These are phyloP conservation scores for Wiebesia pumilae DNA, from an alignment of 1,140 invertebrate species.

Conservation along the genomic window DNA sequence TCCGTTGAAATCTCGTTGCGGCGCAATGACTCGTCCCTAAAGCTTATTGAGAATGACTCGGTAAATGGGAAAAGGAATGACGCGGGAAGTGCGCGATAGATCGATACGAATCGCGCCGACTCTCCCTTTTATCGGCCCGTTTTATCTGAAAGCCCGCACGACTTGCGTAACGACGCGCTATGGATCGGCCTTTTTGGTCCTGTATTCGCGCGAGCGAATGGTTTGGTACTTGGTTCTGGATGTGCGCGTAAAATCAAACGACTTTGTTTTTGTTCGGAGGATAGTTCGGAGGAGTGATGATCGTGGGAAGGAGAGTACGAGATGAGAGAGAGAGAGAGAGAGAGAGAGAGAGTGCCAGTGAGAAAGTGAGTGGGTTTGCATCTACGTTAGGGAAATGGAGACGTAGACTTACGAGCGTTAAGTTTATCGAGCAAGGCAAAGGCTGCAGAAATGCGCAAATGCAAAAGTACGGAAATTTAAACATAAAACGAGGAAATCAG, in stretches of 20 bases:
- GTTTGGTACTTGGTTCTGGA: neutral
- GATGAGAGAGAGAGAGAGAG: neutral
- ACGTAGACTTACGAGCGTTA: neutral
- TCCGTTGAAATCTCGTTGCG: neutral
- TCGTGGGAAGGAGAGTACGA: neutral
- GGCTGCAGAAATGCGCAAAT: neutral
- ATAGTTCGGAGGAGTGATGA: neutral
- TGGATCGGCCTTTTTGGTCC: neutral
- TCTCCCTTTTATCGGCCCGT: conserved; percentile 11
- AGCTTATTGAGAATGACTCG: conserved; percentile 37
- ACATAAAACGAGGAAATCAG: neutral
- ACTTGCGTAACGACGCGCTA: neutral
- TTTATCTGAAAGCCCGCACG: conserved; percentile 1
- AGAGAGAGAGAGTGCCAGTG: neutral
- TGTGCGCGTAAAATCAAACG: neutral
- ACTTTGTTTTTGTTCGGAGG: neutral
- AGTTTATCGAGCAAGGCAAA: neutral
- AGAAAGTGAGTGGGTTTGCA: neutral
- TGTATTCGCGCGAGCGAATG: neutral
- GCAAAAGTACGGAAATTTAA: neutral
- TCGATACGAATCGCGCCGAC: conserved; percentile 30
- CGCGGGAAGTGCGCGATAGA: neutral
- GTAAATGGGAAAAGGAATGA: conserved; percentile 19
- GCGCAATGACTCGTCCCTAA: conserved; percentile 23
- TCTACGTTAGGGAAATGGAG: neutral